A percentile compares a stretch with the other conserved stretches of the same genome.
These are phyloP conservation scores for Sterrhoptilus dennistouni DNA, from an alignment of 2,113 vertebrate species.

Conservation along the genomic window DNA sequence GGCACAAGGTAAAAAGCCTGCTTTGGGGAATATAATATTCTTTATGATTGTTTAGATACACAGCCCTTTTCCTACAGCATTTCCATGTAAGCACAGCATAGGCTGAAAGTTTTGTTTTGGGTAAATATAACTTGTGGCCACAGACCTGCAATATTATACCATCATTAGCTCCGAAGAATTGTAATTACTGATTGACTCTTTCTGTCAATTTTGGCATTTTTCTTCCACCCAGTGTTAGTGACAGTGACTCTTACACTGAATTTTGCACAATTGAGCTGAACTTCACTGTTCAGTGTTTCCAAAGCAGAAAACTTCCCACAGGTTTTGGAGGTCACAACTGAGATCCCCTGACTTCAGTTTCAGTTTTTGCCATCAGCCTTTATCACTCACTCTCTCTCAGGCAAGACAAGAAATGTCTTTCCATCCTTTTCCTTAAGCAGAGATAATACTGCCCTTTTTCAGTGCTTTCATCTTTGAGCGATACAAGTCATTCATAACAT, in stretches of 20 bases:
- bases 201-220: background rate
- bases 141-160: background rate
- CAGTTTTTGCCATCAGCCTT: background rate
- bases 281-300: background rate
- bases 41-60: background rate
- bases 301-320: background rate
- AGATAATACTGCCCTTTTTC: background rate
- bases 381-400: background rate
- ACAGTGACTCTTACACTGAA: background rate
- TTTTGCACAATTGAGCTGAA: background rate
- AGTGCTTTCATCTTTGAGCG: background rate
- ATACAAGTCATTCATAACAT: background rate
- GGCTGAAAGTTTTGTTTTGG: background rate
- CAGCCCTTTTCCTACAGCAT: background rate
- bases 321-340: background rate
- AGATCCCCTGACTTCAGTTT: background rate
- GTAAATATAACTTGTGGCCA: background rate
- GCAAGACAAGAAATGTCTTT: background rate
- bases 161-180: background rate
- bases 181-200: background rate
- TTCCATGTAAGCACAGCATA: background rate
- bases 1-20: slow-evolving; percentile 76
- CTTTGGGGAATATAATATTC: background rate
- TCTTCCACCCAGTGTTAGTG: background rate
- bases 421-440: background rate